Evolutionary conservation across 2,888 invertebrate species (phyloP).

Genomic region (Diarsia rubi): DNA sequence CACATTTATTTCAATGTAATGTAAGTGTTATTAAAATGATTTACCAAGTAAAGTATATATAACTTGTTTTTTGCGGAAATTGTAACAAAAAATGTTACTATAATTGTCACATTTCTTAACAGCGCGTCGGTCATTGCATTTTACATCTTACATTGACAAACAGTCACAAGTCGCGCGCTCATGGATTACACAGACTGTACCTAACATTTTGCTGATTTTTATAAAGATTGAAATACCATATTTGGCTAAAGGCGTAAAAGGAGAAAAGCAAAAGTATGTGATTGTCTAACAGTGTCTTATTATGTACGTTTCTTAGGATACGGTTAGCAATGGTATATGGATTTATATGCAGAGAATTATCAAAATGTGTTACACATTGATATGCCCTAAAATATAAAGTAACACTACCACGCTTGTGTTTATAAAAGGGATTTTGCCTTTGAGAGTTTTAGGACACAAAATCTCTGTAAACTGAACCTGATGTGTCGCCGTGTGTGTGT

Average conservation of each 20-base stretch:
- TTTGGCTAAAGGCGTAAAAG: conserved; percentile 1
- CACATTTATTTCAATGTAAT: conserved; percentile 19
- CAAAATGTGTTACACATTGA: conserved; percentile 20
- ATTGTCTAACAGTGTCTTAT: conserved; percentile 80
- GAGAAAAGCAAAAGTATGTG: conserved; percentile 65
- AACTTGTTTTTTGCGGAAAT: neutral
- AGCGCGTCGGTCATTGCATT: neutral
- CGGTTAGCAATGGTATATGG: conserved; percentile 46
- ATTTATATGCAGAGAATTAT: conserved; percentile 18
- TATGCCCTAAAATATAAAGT: neutral
- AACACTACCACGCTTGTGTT: neutral
- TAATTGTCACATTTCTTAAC: neutral
- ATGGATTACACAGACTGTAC: neutral
- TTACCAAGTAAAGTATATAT: conserved; percentile 43
- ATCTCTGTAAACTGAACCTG: neutral
- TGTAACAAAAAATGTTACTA: neutral
- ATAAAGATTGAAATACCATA: neutral
- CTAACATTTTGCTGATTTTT: neutral
- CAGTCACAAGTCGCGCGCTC: neutral
- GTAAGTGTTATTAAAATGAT: conserved; percentile 7
- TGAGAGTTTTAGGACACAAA: neutral
- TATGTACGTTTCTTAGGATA: conserved; percentile 67
- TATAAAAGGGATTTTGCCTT: neutral
- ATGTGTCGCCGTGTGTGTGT: too few relatives aligned
- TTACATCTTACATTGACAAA: neutral